Base-by-base conservation (phyloP, 2,888 invertebrate genomes). In the Gastrophysa polygoni region DNA sequence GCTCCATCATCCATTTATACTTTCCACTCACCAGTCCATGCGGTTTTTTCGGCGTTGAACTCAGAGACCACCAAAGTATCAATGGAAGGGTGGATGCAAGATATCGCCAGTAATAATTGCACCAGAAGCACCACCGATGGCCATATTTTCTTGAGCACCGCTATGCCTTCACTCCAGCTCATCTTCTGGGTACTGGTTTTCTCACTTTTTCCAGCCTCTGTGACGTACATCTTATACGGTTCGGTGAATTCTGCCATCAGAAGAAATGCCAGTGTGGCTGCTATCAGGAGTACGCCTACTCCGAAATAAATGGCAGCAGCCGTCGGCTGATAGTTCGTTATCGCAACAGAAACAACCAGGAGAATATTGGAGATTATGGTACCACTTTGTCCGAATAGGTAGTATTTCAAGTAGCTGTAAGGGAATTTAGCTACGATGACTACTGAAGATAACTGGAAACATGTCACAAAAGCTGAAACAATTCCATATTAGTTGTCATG, bases 351-450 rank as follows among this genome's bases (percentile, higher is more conserved):
- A 16, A 44, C 43, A 8, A 54, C 24, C 43, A 29, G 54, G 5
- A 54, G 43, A 6, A 43, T 20, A 11, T 54, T 29, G 14, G 54
- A 20, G 0, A 54, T 2, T n/a, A 54, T 54, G 16, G 11, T 17
- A 14, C 54, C 54, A 21, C 43, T 8, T 43, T 54, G 54, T 10
- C 54, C 54, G 10, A 54, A 17, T 8, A 54, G 54, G 20, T 16
- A 54, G 5, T 14, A n/a, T 54, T 54, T 24, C 43, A 54, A 14
- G 17, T 43, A 54, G 8, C 21, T 24, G 4, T 1, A 4, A 0
- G 54, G 43, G 16, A 54, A 54, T n/a, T 54, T 54, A 8, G 54
- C 21, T 43, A 43, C 7, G 18, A 54, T 43, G 1, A 18, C 43
- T 7, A 24, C 8, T 8, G 52, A 10, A 16, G 0, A 34, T 8